Evolutionary conservation across 1,140 invertebrate species (phyloP), one percentile per base, ranked within the genome.

Genomic region (Asbolus verrucosus): DNA sequence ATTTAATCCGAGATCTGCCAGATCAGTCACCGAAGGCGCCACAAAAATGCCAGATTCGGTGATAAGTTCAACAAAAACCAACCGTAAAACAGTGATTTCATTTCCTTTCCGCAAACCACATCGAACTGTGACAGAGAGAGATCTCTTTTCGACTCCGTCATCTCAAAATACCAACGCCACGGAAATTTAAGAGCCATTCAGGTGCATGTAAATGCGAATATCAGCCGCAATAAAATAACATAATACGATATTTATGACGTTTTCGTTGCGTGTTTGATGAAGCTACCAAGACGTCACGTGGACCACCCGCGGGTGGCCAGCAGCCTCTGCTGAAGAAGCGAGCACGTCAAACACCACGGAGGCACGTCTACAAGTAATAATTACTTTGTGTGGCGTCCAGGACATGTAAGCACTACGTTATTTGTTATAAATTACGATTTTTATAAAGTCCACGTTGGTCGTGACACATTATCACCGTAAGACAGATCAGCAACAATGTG

Each of bases 351-450:
- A 71, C 70, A 68, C 70, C 46, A 27, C 62, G 54, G 36, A 61
- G 60, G 70, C 62, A 39, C 61, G 66, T 60, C 63, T 72, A 72
- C 70, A 68, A 66, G 59, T 67, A 43, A 60, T 72, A 72, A 72
- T 69, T 60, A 72, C 63, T 36, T 27, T n/a, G 33, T 2, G 11
- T 36, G 33, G 33, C 33, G 6, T 36, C 11, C 33, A 36, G 2
- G 33, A 11, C 33, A n/a, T 11, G n/a, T 11, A 36, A 36, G 11
- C 11, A 11, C 33, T 2, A 11, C 2, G 11, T 6, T 36, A 11
- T 36, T 36, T 36, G 0, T 0, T 11, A 11, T n/a, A 27, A 27
- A 50, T 71, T 15, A 6, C 4, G 13, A 43, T 19, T 50, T 50
- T 50, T 24, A 50, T 5, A 41, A 38, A 61, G 9, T 61, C 30